Conservation (phyloP, 2,888 invertebrate species). For the Eristalinus sepulchralis region DNA sequence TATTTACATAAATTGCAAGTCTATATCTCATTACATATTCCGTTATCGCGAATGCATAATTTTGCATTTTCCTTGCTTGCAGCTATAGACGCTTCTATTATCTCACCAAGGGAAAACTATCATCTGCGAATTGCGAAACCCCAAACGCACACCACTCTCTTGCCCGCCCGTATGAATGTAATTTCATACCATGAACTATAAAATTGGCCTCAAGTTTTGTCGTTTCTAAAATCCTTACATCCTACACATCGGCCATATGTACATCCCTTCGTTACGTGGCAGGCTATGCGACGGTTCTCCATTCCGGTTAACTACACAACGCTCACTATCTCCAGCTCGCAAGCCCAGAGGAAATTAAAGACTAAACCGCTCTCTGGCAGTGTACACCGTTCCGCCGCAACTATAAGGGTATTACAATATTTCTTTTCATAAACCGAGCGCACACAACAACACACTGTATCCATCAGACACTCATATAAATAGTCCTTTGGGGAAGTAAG, state of each 20-base stretch:
- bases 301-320: slow-evolving; percentile 40
- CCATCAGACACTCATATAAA: slow-evolving; percentile 37
- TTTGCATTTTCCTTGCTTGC: slow-evolving; percentile 76
- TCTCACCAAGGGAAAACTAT: slow-evolving; percentile 79
- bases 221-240: slow-evolving; percentile 44
- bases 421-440: slow-evolving; percentile 61
- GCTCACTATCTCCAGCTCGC: slow-evolving; percentile 6
- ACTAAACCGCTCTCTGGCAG: slow-evolving; percentile 18
- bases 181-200: slow-evolving; percentile 58
- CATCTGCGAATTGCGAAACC: slow-evolving; percentile 77
- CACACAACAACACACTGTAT: slow-evolving; percentile 30
- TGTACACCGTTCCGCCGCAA: neutral
- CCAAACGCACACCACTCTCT: neutral
- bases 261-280: neutral
- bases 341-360: slow-evolving; percentile 66
- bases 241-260: neutral
- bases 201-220: slow-evolving; percentile 59
- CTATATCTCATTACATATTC: neutral
- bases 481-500: slow-evolving; percentile 34
- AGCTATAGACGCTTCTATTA: slow-evolving; percentile 80
- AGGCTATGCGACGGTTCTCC: slow-evolving; percentile 34
- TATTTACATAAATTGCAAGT: slow-evolving; percentile 35
- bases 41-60: neutral
- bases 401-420: slow-evolving; percentile 45
- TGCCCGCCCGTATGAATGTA: slow-evolving; percentile 7